These are phyloP conservation scores for Allygus modestus DNA, from an alignment of 2,888 invertebrate species.

Conservation along the genomic window DNA sequence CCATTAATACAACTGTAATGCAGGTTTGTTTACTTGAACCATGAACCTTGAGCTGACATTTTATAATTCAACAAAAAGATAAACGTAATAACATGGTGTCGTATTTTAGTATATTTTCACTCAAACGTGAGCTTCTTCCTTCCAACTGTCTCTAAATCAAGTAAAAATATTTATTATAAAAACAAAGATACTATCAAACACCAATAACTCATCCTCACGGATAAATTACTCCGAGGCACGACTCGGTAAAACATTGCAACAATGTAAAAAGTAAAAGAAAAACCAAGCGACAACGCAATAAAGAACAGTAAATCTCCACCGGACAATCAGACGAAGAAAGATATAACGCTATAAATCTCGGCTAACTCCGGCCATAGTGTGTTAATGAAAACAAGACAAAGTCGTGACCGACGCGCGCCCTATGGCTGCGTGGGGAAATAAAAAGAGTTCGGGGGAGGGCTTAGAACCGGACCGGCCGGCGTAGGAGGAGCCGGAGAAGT, in stretches of 20 bases:
- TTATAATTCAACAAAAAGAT: too few relatives aligned
- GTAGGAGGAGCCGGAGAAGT: not conserved
- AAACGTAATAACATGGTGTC: too few relatives aligned
- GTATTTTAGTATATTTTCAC: too few relatives aligned
- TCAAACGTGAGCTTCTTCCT: too few relatives aligned
- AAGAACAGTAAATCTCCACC: constrained; percentile 45
- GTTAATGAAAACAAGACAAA: constrained; percentile 51
- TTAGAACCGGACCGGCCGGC: not conserved
- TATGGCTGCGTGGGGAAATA: constrained; percentile 30
- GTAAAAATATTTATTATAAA: not conserved
- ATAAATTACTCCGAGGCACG: constrained; percentile 15
- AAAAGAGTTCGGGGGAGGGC: constrained; percentile 16
- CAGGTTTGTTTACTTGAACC: too few relatives aligned
- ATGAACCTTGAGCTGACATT: too few relatives aligned
- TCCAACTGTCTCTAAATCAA: too few relatives aligned
- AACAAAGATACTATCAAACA: not conserved
- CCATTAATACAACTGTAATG: too few relatives aligned
- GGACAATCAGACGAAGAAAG: constrained; percentile 54
- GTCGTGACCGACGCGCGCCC: constrained; percentile 34
- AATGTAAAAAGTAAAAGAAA: constrained; percentile 48
- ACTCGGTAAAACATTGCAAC: constrained; percentile 36
- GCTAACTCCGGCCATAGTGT: constrained; percentile 56
- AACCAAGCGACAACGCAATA: constrained; percentile 30
- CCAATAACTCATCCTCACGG: not conserved
- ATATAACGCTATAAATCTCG: constrained; percentile 9